phyloP scores from a whole-genome alignment of 2,888 invertebrate genomes.

The Heliconius erato region DNA sequence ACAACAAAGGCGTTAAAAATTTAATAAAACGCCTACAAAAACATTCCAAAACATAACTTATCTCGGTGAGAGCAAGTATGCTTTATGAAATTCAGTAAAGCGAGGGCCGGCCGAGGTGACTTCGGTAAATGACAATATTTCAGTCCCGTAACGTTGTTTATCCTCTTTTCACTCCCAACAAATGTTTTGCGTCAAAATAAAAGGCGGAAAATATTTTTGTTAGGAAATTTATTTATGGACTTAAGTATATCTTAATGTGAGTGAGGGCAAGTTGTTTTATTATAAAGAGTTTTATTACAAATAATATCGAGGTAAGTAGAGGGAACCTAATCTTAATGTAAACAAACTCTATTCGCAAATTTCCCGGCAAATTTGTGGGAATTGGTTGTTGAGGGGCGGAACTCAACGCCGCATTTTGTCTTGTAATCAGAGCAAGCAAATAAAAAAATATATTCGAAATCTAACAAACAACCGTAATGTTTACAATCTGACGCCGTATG shows the following conservation, averaged over 20 bases:
- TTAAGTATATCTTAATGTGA: slow-evolving; percentile 27
- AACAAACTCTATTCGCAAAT: too few relatives aligned
- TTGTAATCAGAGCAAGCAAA: background rate
- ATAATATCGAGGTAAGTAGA: background rate
- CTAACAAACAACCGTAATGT: too few relatives aligned
- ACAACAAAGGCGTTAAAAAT: background rate
- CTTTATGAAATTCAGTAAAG: background rate
- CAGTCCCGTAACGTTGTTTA: slow-evolving; percentile 31
- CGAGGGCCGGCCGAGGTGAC: slow-evolving; percentile 9
- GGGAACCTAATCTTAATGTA: too few relatives aligned
- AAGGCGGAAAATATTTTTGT: slow-evolving; percentile 42
- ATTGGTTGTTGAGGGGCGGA: background rate
- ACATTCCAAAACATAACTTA: background rate
- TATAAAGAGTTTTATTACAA: slow-evolving; percentile 5
- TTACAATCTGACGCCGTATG: too few relatives aligned
- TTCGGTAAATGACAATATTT: slow-evolving; percentile 34
- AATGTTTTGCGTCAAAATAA: slow-evolving; percentile 44
- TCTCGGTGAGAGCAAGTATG: background rate
- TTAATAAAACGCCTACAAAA: slow-evolving; percentile 15
- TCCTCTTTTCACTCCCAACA: slow-evolving; percentile 29
- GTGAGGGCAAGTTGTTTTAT: slow-evolving; percentile 15
- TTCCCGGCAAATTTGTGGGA: too few relatives aligned
- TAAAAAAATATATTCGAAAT: too few relatives aligned
- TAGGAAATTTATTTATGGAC: slow-evolving; percentile 42
- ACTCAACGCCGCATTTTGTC: background rate